These are phyloP conservation scores for Nothoprocta perdicaria DNA, from an alignment of 2,113 vertebrate genomes.

Conservation along the genomic window DNA sequence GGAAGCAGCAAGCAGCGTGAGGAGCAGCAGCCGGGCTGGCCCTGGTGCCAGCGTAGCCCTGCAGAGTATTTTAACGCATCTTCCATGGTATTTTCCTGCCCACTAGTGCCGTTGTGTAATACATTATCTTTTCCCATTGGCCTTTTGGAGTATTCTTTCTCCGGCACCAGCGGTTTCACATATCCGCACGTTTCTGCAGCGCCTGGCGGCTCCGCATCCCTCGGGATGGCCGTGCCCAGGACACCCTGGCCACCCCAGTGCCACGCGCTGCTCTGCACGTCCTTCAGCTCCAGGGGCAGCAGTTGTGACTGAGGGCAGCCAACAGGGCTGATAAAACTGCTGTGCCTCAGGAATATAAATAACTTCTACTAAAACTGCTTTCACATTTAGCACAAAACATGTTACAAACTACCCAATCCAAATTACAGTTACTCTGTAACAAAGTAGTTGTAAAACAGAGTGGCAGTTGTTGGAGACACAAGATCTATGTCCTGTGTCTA, in stretches of 20 bases:
- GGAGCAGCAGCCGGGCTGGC: neutral
- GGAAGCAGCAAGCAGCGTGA: constrained; percentile 37
- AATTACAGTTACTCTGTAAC: neutral
- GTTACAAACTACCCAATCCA: neutral
- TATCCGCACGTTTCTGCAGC: no score
- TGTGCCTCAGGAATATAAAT: neutral
- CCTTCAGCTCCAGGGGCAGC: neutral
- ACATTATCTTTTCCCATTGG: constrained; percentile 37
- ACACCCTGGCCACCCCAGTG: no score
- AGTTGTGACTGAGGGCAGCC: neutral
- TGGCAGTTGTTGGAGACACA: neutral
- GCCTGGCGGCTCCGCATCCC: no score
- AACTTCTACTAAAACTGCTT: neutral
- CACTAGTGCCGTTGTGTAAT: constrained; percentile 1
- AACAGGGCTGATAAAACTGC: neutral
- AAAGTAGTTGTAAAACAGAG: neutral
- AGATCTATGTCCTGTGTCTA: no score
- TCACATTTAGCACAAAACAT: accelerated
- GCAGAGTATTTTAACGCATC: neutral
- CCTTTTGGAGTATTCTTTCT: neutral
- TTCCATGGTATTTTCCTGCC: constrained; percentile 5
- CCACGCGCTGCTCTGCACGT: no score
- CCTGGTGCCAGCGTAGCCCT: neutral
- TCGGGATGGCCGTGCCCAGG: no score
- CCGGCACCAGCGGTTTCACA: neutral